These are phyloP conservation scores for Bombus haemorrhoidalis DNA, from an alignment of 1,140 invertebrate species.

Conservation along the genomic window DNA sequence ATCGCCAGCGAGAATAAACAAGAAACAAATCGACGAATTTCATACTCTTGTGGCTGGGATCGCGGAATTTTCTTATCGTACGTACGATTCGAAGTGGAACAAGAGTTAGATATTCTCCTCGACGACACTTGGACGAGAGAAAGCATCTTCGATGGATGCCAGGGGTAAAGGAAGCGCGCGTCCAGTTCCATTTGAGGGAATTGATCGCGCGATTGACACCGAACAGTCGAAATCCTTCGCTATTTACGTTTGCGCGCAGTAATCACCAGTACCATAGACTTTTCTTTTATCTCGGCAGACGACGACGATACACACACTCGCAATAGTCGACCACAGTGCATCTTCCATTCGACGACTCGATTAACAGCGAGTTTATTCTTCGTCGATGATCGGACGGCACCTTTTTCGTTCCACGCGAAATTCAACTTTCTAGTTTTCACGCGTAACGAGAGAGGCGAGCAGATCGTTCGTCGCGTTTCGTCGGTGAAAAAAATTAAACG, in stretches of 20 bases:
- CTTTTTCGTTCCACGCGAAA: background rate
- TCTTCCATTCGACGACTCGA: background rate
- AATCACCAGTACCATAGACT: background rate
- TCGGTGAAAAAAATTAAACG: background rate
- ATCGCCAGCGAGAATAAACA: background rate
- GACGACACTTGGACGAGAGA: background rate
- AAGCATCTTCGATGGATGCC: background rate
- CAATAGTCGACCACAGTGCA: constrained; percentile 3
- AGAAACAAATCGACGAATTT: background rate
- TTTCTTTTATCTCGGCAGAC: background rate
- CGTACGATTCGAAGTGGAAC: background rate
- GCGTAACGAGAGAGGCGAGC: background rate
- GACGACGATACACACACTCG: constrained; percentile 14
- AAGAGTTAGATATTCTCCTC: background rate
- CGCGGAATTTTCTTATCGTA: background rate
- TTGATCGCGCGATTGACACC: background rate
- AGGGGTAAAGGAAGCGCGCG: background rate
- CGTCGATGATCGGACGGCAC: background rate
- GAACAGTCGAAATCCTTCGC: background rate
- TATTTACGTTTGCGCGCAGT: background rate
- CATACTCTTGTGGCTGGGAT: background rate
- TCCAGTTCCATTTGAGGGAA: background rate
- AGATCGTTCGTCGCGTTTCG: background rate
- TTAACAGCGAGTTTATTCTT: constrained; percentile 8
- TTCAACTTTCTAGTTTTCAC: background rate